Base-by-base conservation (phyloP, 30 jellyfish, hydroid and myxozoan genomes). In the Pelagia noctiluca region DNA sequence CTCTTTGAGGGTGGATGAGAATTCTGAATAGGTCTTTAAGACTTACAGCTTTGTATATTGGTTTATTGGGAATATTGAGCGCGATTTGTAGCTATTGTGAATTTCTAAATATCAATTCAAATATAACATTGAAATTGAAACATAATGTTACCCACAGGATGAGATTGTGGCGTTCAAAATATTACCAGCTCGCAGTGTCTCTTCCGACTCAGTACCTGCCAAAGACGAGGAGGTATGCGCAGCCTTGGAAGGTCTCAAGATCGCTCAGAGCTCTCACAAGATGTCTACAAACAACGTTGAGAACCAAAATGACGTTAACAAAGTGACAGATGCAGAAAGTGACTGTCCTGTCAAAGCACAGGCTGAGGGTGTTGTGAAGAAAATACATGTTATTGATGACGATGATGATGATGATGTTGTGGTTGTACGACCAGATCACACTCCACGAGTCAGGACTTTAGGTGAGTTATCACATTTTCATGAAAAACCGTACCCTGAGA, bases 331-430 rank as follows among this genome's bases (percentile, higher is more conserved):
- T 10, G 10, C 23, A 7, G 54, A 75, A 46, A 29, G 28, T 11
- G 50, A n/a, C n/a, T n/a, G n/a, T n/a, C n/a, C n/a, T 19, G 68
- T 26, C 7, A 48, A 22, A 12, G 24, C 87, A 67, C 78, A 25
- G 7, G 49, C 25, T 29, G 70, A 19, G 35, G 67, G 12, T 3
- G 36, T 19, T 22, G 73, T 0, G 82, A 22, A 74, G 3, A 29
- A 0, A 34, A 16, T 13, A 37, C 16, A 34, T 13, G 82, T 33
- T 2, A 48, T 34, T 32, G 91, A 86, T 0, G 50, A 36, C 30
- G 50, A 31, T 18, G 76, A 50, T 28, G 91, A 80, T 0, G 90
- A 87, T 83, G 97, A 81, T 49, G 95, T 90, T 38, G 68, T 90
- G 50, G 96, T 90, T 35, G 87, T 90, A 35, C 53, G 50, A 73